These are phyloP conservation scores for Rallus limicola DNA, from an alignment of 2,113 vertebrate species.

Conservation along the genomic window DNA sequence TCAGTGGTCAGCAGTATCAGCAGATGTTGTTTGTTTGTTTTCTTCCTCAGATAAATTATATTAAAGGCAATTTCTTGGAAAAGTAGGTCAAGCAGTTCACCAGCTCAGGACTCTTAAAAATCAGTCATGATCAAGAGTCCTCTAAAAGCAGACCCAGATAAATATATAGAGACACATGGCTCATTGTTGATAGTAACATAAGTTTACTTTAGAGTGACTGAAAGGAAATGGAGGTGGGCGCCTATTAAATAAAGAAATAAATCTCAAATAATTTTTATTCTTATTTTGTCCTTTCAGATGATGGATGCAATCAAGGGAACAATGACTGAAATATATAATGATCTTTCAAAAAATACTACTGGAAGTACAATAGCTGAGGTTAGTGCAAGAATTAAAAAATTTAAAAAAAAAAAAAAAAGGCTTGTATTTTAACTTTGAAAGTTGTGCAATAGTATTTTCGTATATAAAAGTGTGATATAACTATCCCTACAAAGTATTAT, in stretches of 20 bases:
- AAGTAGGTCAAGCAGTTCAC: not conserved
- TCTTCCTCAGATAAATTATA: not conserved
- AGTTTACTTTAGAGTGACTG: not conserved
- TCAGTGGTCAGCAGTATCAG: not conserved
- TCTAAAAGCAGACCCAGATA: not conserved
- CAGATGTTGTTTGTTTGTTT: not conserved
- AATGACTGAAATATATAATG: conserved; percentile 98
- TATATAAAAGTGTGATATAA: not conserved
- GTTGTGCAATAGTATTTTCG: not conserved
- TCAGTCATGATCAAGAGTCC: not conserved
- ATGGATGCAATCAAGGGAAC: conserved; percentile 99
- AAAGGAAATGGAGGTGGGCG: not conserved
- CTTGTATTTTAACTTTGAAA: not conserved
- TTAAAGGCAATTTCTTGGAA: not conserved
- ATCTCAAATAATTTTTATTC: not conserved
- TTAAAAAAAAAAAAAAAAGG: not conserved
- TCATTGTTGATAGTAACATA: not conserved
- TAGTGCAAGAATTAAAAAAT: not conserved
- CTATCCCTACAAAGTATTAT: not conserved
- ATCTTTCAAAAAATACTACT: conserved; percentile 94
- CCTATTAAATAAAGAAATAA: not conserved
- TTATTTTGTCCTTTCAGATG: conserved; percentile 80
- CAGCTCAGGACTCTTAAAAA: not conserved
- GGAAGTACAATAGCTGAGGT: conserved; percentile 98
- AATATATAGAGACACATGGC: not conserved